phyloP scores from a whole-genome alignment of 2,113 vertebrate species.

The Nesospiza acunhae region DNA sequence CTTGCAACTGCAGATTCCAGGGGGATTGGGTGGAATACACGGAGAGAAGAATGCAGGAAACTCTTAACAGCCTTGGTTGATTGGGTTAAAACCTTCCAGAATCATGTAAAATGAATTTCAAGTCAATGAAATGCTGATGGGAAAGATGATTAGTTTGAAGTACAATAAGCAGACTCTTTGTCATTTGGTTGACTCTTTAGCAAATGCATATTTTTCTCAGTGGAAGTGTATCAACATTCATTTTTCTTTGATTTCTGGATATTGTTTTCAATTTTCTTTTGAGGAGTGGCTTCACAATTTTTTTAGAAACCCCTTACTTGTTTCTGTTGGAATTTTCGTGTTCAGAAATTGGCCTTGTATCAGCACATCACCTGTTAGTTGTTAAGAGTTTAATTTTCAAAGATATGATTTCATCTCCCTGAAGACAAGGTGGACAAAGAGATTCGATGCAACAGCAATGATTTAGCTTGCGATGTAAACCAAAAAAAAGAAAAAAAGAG shows the following conservation, averaged over 20 bases:
- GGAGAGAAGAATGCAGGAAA: conserved; percentile 57
- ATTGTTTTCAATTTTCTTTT: conserved; percentile 62
- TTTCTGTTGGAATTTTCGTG: conserved; percentile 37
- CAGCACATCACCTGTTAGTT: conserved; percentile 76
- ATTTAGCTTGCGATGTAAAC: conserved; percentile 33
- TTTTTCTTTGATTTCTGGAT: conserved; percentile 67
- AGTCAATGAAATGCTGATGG: conserved; percentile 62
- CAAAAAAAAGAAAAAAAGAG: background rate
- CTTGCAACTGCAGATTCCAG: background rate
- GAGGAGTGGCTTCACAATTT: conserved; percentile 44
- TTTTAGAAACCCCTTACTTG: conserved; percentile 39
- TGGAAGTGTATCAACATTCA: conserved; percentile 60
- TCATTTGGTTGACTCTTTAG: conserved; percentile 57
- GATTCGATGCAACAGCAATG: conserved; percentile 32
- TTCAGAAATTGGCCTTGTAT: conserved; percentile 64
- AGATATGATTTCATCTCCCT: conserved; percentile 78
- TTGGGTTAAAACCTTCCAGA: conserved; percentile 69
- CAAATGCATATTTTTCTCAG: conserved; percentile 62
- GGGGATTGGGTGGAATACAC: conserved; percentile 33
- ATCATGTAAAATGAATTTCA: conserved; percentile 48
- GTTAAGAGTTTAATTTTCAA: conserved; percentile 75
- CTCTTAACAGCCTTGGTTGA: conserved; percentile 13
- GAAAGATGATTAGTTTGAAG: conserved; percentile 45
- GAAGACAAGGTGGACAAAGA: conserved; percentile 62
- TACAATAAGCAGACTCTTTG: conserved; percentile 68